These are phyloP conservation scores for Drosophila diplacantha DNA, from an alignment of 2,888 invertebrate species.

Conservation along the genomic window DNA sequence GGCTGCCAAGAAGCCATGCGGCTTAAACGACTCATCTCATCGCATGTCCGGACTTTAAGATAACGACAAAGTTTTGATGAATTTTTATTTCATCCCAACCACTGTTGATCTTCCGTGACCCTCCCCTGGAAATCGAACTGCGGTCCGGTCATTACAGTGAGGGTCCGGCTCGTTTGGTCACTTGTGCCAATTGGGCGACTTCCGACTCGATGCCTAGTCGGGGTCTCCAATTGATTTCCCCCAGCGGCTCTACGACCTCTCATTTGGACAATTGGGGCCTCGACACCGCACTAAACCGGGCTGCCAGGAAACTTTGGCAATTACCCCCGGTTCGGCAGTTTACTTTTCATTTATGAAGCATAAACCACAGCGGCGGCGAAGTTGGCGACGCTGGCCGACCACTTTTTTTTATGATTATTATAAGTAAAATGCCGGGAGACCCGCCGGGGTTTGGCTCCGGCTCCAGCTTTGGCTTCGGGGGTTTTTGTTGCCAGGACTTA, in stretches of 20 bases:
- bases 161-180: slow-evolving; percentile 22
- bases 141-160: slow-evolving; percentile 19
- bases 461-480: slow-evolving; percentile 15
- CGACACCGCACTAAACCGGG: slow-evolving; percentile 48
- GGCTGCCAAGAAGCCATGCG: slow-evolving; percentile 22
- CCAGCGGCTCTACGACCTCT: slow-evolving; percentile 50
- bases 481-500: slow-evolving; percentile 51
- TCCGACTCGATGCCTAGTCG: slow-evolving; percentile 32
- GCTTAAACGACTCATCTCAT: slow-evolving; percentile 21
- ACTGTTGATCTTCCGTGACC: slow-evolving; percentile 19
- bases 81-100: slow-evolving; percentile 13
- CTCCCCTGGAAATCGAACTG: slow-evolving; percentile 15
- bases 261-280: slow-evolving; percentile 35
- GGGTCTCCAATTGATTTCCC: slow-evolving; percentile 63
- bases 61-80: slow-evolving; percentile 29
- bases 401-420: slow-evolving; percentile 67
- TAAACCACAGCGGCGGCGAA: slow-evolving; percentile 54
- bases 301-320: slow-evolving; percentile 66
- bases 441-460: slow-evolving; percentile 13
- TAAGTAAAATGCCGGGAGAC: slow-evolving; percentile 57
- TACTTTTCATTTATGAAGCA: slow-evolving; percentile 58
- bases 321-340: slow-evolving; percentile 64
- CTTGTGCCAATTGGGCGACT: slow-evolving; percentile 52
- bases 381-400: slow-evolving; percentile 49
- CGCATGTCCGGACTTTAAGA: slow-evolving; percentile 25